Evolutionary conservation across 2,888 invertebrate genomes (phyloP).

Genomic region (Limnephilus lunatus): DNA sequence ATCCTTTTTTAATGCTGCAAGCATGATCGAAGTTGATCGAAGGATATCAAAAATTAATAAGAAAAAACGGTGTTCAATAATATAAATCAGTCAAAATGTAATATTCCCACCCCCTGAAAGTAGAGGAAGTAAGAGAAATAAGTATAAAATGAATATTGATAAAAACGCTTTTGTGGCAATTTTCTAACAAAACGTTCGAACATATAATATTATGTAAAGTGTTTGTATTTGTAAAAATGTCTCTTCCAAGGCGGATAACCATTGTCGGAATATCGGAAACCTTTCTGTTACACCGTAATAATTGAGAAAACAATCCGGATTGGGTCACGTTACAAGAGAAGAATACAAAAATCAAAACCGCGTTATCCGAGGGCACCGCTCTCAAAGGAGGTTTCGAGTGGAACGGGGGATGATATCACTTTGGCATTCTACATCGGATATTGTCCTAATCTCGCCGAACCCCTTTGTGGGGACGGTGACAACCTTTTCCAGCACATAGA

Average conservation of each 20-base stretch:
- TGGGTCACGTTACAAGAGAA: background rate
- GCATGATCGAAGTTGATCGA: too few relatives aligned
- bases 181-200: background rate
- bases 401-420: conserved; percentile 33
- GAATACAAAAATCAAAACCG: conserved; percentile 20
- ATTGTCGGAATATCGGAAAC: background rate
- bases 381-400: background rate
- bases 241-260: background rate
- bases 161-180: too few relatives aligned
- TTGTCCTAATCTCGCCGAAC: conserved; percentile 34
- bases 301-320: background rate
- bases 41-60: too few relatives aligned
- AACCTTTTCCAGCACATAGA: conserved; percentile 51
- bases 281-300: background rate
- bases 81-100: too few relatives aligned
- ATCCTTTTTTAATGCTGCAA: too few relatives aligned
- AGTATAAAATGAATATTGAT: too few relatives aligned
- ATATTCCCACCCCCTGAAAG: too few relatives aligned
- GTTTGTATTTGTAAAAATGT: background rate
- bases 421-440: conserved; percentile 35
- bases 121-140: too few relatives aligned
- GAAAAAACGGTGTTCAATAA: too few relatives aligned
- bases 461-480: conserved; percentile 48
- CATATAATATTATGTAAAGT: background rate
- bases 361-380: conserved; percentile 16